Evolutionary conservation across 2,113 vertebrate species (phyloP), one percentile per base, ranked within the genome.

Genomic region (Ivindomyrus marchei): DNA sequence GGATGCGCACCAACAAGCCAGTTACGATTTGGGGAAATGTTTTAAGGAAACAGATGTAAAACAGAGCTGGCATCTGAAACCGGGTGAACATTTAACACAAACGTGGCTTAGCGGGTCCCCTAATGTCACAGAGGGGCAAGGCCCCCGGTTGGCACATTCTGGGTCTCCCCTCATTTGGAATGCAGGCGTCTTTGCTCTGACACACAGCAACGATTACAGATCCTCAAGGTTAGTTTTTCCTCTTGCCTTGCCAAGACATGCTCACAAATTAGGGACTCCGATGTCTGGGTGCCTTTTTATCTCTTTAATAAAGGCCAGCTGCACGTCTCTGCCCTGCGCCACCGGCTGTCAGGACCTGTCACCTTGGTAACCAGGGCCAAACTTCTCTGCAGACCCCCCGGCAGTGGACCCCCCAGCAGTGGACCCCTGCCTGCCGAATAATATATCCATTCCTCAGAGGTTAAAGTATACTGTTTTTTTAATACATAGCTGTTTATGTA

Each of bases 271-370:
- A 46, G 49, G 15, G 52, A 39, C 47, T 85, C 46, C 70, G 84
- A 91, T 90, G 89, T 91, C 89, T 83, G 50, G 17, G 4, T 21
- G 47, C 10, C 87, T 91, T 94, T 93, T 94, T 88, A 94, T 93
- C 92, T 92, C 84, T 36, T 70, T 91, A 92, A 90, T 92, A 85
- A 93, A 91, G 89, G 49, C 90, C 91, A 92, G 91, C 91, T 93
- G 92, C 90, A 90, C 90, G 90, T 70, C 90, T 91, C 89, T 91
- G 45, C 84, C 89, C 91, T 89, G 91, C 13, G 19, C 86, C 49
- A 21, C 86, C 9, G 50, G 17, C 86, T 58, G 24, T 39, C n/a
- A 53, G 47, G 86, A 56, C 27, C 50, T 19, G 86, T 52, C 86
- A 53, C 49, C 86, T 21, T 53, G 86, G 86, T 21, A 56, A 52